Base-by-base conservation (phyloP, 2,888 invertebrate species). In the Incurvaria masculella region DNA sequence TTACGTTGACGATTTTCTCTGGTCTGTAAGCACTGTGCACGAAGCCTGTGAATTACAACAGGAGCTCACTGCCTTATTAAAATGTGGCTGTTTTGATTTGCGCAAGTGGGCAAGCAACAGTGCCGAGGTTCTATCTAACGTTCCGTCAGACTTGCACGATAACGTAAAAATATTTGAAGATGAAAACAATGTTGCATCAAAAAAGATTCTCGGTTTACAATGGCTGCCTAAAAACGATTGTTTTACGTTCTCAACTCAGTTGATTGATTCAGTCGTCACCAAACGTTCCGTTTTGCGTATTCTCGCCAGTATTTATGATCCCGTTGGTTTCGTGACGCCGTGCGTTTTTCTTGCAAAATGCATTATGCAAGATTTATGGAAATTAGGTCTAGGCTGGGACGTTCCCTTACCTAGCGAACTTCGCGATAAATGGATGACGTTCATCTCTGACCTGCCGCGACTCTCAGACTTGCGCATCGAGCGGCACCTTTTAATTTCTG, bases 31-130 rank as follows among this genome's bases (percentile, higher is more conserved):
- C 4, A 42, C 40, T 19, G 44, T 26, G 2, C 23, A 44, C 6
- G 49, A 51, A 11, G 49, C 49, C 4, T 18, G 33, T 2, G 11
- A 42, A 14, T 14, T 56, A 18, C 41, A 48, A 41, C 44, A 53
- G 41, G 53, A 57, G 41, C 33, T 55, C 6, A 50, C 51, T 1
- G 27, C 18, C 1, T 38, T 60, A 16, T 46, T 57, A 16, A 51
- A 45, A 21, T 40, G 49, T 11, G 59, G 55, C 19, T 56, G 58
- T 10, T 57, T 60, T 46, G 47, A 51, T 6, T 49, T 60, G 4
- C 48, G 58, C 11, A 53, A 59, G 47, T 51, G 51, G 49, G 49
- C 51, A 20, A 49, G 44, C 6, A 53, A 50, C 18, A 39, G 41
- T 21, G 6, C 21, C 2, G 27, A 46, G 10, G 19, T 48, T 21